phyloP scores from a whole-genome alignment of 2,113 vertebrate species.

The Microtus pennsylvanicus region DNA sequence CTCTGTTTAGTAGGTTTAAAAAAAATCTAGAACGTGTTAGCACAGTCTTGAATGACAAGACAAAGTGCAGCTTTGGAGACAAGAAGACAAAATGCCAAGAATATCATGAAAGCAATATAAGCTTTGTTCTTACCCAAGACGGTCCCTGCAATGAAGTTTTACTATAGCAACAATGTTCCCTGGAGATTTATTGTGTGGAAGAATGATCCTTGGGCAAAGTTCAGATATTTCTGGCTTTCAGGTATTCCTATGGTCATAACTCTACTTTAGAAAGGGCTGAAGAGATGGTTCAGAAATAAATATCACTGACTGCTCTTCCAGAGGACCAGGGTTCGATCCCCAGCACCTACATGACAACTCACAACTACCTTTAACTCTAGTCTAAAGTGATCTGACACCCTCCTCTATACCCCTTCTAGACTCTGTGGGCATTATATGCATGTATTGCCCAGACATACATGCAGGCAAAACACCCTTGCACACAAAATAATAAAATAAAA shows the following conservation, averaged over 20 bases:
- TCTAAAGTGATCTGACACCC: background rate
- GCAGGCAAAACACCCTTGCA: background rate
- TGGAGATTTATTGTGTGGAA: background rate
- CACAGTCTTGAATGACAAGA: background rate
- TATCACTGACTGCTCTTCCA: background rate
- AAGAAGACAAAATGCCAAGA: background rate
- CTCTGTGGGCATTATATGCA: background rate
- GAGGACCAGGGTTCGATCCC: background rate
- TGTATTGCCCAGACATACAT: background rate
- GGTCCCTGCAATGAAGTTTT: background rate
- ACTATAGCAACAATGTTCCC: background rate
- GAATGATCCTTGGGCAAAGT: background rate
- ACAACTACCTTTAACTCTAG: background rate
- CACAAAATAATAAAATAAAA: background rate
- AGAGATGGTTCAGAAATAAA: background rate
- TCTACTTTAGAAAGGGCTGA: background rate
- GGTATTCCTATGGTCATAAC: background rate
- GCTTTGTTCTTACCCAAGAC: background rate
- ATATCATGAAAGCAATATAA: background rate
- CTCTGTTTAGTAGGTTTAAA: background rate
- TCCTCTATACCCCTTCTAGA: background rate
- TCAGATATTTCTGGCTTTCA: background rate
- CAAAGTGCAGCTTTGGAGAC: background rate
- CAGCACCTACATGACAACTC: background rate
- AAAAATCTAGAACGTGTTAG: background rate